Conservation (phyloP, 2,888 invertebrate genomes). For the Thyatira batis region DNA sequence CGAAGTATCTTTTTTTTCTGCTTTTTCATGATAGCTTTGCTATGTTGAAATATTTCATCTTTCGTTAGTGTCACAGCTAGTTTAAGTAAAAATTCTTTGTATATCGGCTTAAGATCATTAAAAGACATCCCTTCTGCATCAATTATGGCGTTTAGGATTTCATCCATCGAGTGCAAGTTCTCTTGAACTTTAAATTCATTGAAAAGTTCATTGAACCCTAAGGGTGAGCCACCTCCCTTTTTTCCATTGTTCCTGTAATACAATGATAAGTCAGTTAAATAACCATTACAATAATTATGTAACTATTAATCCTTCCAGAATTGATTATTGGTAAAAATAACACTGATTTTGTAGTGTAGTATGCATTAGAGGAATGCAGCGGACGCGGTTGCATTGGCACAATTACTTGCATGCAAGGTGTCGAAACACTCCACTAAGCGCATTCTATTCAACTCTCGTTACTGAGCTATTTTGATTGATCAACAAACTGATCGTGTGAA, state of each 20-base stretch:
- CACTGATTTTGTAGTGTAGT: conserved; percentile 47
- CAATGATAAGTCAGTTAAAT: conserved; percentile 12
- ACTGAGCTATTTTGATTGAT: conserved; percentile 47
- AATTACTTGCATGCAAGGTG: conserved; percentile 67
- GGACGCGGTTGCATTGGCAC: conserved; percentile 67
- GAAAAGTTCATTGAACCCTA: conserved; percentile 93
- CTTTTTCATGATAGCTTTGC: conserved; percentile 93
- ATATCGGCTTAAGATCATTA: conserved; percentile 94
- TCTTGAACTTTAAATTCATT: conserved; percentile 94
- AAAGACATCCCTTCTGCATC: conserved; percentile 96
- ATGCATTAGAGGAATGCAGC: conserved; percentile 62
- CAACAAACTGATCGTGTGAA: conserved; percentile 46
- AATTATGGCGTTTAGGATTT: conserved; percentile 93
- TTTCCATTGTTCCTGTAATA: conserved; percentile 84
- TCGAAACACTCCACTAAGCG: conserved; percentile 66
- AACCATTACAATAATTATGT: not conserved
- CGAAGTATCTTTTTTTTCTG: conserved; percentile 88
- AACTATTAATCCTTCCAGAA: conserved; percentile 8
- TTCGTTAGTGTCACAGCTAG: conserved; percentile 94
- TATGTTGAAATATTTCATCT: conserved; percentile 94
- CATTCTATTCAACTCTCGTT: conserved; percentile 56
- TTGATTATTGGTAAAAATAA: conserved; percentile 27
- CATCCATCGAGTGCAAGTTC: conserved; percentile 93
- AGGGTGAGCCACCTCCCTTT: conserved; percentile 88
- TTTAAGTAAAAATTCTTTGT: conserved; percentile 94